Evolutionary conservation across 2,797 vertebrate species (phyloP), one percentile per base, ranked within the genome.

Genomic region (Hydrolagus colliei): DNA sequence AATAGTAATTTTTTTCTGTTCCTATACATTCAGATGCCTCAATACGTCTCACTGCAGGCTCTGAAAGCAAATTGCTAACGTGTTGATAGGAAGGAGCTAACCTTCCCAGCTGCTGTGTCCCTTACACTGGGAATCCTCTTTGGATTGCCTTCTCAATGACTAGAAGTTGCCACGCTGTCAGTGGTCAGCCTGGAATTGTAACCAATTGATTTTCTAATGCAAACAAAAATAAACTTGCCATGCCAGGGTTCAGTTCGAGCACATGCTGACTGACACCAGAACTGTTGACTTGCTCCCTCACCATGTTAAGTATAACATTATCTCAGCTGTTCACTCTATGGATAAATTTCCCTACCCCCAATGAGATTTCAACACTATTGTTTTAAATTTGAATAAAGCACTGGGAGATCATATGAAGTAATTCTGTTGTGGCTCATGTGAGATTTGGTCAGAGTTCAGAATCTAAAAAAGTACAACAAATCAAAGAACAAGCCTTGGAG

Each of bases 141-240:
- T n/a, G 75, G 18, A 77, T 77, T 77, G 14, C 52, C 75, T 77
- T 77, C 61, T 59, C 20, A 59, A 41, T 41, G 52, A 20, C 61
- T 77, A 1, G 6, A 77, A 20, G 18, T 18, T 59, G 52, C 20
- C 41, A 20, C 18, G 16, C 61, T 16, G 20, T 77, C 75, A 77
- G 75, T 59, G 61, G 75, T 77, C 52, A 77, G 75, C 52, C 75
- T 11, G 61, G 75, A 61, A 77, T 61, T 77, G 52, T 61, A 77
- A 77, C 75, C 75, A 77, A 77, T 61, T 77, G 75, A 77, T 77
- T 77, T 77, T 77, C 52, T 61, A 77, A 77, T 61, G 16, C 52
- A 77, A 77, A 77, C 75, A 77, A 13, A 20, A 77, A 77, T 10
- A 77, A 52, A 77, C 16, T 59, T 59, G 52, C 3, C 18, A 59